Percentiles rank a stretch among this genome's conserved stretches.
phyloP scores from a whole-genome alignment of 2,113 vertebrate genomes.

The Anhinga anhinga region DNA sequence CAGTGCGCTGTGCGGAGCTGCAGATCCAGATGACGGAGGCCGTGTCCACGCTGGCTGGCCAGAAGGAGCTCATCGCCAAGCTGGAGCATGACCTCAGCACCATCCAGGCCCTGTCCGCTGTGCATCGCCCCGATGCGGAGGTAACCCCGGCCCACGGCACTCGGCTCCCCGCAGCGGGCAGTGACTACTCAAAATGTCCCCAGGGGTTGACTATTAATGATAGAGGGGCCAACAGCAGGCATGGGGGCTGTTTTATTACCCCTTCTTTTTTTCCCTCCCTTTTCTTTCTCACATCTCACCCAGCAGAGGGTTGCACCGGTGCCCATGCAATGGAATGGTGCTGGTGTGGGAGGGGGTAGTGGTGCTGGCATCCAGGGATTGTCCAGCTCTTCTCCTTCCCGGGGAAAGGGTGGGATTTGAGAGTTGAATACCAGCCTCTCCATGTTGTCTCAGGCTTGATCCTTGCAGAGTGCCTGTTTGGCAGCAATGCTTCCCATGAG shows the following conservation, averaged over 20 bases:
- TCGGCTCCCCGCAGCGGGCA: fast-evolving
- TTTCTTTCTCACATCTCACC: fast-evolving
- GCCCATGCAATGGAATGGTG: background rate
- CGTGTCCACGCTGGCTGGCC: constrained; percentile 74
- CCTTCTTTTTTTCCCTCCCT: no score
- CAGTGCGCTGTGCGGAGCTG: constrained; percentile 87
- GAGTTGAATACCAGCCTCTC: background rate
- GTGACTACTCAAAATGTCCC: fast-evolving
- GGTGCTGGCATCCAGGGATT: background rate
- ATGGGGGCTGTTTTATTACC: fast-evolving
- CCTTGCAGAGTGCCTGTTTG: background rate
- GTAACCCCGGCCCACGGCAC: background rate
- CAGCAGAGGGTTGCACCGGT: fast-evolving
- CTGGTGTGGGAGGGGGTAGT: background rate
- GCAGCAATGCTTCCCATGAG: fast-evolving
- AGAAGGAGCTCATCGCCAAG: constrained; percentile 89
- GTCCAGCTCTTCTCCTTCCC: background rate
- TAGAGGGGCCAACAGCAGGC: background rate
- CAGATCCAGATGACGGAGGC: constrained; percentile 85
- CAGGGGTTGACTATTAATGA: fast-evolving
- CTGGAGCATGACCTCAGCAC: constrained; percentile 95
- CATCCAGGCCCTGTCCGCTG: constrained; percentile 82
- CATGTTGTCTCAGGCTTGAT: fast-evolving
- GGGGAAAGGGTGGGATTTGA: fast-evolving
- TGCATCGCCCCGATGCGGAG: constrained; percentile 86